Base-by-base conservation (phyloP, 2,797 vertebrate genomes). In the Onychomys leucogaster region DNA sequence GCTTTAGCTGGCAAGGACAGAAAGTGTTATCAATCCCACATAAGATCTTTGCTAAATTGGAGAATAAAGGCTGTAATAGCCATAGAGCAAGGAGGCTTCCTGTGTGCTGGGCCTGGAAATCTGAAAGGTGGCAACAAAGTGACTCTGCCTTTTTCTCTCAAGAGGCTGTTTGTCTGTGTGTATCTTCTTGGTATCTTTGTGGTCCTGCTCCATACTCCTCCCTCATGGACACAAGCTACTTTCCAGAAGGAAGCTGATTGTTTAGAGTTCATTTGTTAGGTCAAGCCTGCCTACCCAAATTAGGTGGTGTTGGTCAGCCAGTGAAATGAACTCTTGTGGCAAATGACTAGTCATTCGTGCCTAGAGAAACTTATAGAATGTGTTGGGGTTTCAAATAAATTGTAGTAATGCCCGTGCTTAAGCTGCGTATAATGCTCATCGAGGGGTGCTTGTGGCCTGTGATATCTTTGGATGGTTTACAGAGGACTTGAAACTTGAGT, bases 381-480 rank as follows among this genome's bases (percentile, higher is more conserved):
- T 95, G 27, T 61, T 87, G 37, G 21, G 46, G 9, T 84, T 94
- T 97, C 73, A 87, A 21, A 14, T 80, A 49, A 67, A 88, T 52
- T 76, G 2, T 63, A 32, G 11, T 73, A 86, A 37, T 57, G 14
- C 8, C 11, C 57, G 8, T 59, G 49, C 73, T 57, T 37, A 95
- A 93, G 90, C 52, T 94, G 6, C n/a, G 7, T 46, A 86, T 67
- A 69, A 29, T 81, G 29, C 80, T 34, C 71, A 84, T 83, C 59
- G 25, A 32, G 52, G 8, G 65, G 65, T 81, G 34, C 43, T 69
- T 94, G 77, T 12, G 87, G n/a, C 75, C 23, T 85, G 67, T 67
- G 82, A 6, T 80, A 8, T 55, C 32, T 91, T 94, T 80, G 92
- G 88, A 87, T 93, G 81, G 23, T 75, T 96, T 96, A 84, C 57